Percentiles rank a stretch among this genome's conserved stretches.
Conservation (phyloP, 1,140 invertebrate species). For the Latrodectus geometricus region DNA sequence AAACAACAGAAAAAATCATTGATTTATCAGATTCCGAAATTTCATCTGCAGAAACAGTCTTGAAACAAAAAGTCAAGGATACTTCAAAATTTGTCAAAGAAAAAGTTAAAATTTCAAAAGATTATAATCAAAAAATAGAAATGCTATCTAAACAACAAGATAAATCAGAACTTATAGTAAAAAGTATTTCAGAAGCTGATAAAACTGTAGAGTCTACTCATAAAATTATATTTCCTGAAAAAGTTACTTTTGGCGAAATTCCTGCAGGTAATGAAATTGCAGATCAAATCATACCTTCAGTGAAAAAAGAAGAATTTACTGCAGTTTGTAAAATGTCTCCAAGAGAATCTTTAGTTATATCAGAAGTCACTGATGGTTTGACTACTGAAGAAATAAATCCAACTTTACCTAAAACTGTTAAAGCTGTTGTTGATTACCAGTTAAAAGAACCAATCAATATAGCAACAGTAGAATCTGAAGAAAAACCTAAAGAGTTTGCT, state of each 20-base stretch:
- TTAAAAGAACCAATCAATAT: conserved; percentile 54
- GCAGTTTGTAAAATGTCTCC: conserved; percentile 52
- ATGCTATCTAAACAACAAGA: conserved; percentile 54
- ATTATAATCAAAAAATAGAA: conserved; percentile 61
- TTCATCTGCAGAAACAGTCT: conserved; percentile 26
- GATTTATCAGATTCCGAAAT: conserved; percentile 25
- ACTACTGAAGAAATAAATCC: conserved; percentile 45
- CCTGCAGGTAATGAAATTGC: conserved; percentile 2
- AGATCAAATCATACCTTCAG: conserved; percentile 10
- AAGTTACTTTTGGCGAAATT: conserved; percentile 33
- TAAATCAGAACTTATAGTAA: conserved; percentile 62
- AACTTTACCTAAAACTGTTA: conserved; percentile 41
- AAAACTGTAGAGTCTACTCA: conserved; percentile 16
- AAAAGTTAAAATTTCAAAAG: conserved; percentile 35
- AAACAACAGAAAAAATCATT: conserved; percentile 34
- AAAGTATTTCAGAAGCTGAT: conserved; percentile 25
- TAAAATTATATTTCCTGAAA: conserved; percentile 38
- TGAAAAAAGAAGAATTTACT: conserved; percentile 16
- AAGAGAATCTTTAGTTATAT: conserved; percentile 55
- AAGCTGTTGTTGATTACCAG: conserved; percentile 40
- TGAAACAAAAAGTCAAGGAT: neutral
- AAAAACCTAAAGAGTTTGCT: conserved; percentile 57
- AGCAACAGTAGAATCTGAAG: conserved; percentile 46
- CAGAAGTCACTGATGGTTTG: conserved; percentile 59
- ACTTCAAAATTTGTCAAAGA: conserved; percentile 13